Conservation (phyloP, 2,888 invertebrate genomes). For the Micropterix aruncella region DNA sequence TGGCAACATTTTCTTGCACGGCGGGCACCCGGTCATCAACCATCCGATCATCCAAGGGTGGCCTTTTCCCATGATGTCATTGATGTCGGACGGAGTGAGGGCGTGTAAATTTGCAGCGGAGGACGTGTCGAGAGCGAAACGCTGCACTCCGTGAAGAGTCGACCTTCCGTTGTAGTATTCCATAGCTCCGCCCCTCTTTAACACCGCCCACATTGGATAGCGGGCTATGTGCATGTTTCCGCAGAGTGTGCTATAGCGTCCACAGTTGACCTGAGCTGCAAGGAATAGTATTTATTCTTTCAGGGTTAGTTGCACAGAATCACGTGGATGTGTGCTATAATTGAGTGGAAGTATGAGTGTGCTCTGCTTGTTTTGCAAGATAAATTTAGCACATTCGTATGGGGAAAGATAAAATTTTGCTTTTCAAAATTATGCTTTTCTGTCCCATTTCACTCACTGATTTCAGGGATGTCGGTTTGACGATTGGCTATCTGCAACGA, state of each 20-base stretch:
- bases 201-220: conserved; percentile 55
- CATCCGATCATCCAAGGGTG: conserved; percentile 56
- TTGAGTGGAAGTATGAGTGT: too few relatives aligned
- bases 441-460: too few relatives aligned
- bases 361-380: too few relatives aligned
- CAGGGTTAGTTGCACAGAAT: too few relatives aligned
- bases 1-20: conserved; percentile 53
- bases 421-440: too few relatives aligned
- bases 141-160: conserved; percentile 38
- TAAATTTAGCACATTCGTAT: too few relatives aligned
- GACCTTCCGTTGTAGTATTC: conserved; percentile 56
- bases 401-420: too few relatives aligned
- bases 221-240: conserved; percentile 38
- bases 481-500: too few relatives aligned
- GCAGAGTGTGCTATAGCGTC: conserved; percentile 39
- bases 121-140: conserved; percentile 49
- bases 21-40: conserved; percentile 70
- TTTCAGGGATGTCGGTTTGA: too few relatives aligned
- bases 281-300: too few relatives aligned
- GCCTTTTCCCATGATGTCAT: conserved; percentile 33
- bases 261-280: conserved; percentile 51
- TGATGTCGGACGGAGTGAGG: conserved; percentile 46
- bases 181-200: conserved; percentile 62
- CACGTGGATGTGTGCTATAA: too few relatives aligned
- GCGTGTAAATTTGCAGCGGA: conserved; percentile 43